These are phyloP conservation scores for Caenorhabditis sinica DNA, from an alignment of 2,888 invertebrate genomes.

Conservation along the genomic window DNA sequence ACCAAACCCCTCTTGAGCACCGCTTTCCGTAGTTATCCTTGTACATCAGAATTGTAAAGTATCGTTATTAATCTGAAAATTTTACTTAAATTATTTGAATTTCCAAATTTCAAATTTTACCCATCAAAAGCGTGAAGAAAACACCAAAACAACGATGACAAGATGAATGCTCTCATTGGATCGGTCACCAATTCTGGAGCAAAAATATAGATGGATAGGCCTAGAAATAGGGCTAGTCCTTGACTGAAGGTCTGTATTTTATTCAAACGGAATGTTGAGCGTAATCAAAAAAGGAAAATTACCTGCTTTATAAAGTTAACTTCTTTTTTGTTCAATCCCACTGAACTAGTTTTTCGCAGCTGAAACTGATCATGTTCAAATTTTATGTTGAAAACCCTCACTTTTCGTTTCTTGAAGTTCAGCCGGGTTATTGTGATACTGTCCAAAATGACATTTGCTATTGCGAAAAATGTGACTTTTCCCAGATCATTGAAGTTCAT, in stretches of 20 bases:
- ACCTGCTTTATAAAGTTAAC: constrained; percentile 34
- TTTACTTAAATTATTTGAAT: too few relatives aligned
- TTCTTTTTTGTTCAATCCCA: background rate
- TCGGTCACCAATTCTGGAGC: constrained; percentile 12
- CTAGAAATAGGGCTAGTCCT: constrained; percentile 8
- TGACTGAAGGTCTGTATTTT: constrained; percentile 37
- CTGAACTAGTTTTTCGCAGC: background rate
- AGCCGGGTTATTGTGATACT: background rate
- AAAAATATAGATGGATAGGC: constrained; percentile 20
- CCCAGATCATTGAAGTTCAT: constrained; percentile 15
- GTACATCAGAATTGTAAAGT: constrained; percentile 30
- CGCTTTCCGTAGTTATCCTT: background rate
- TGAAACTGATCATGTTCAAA: too few relatives aligned
- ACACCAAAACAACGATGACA: constrained; percentile 34
- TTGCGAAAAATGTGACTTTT: constrained; percentile 2
- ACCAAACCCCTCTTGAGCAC: too few relatives aligned
- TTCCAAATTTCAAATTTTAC: background rate
- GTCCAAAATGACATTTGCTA: constrained; percentile 15
- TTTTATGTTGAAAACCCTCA: too few relatives aligned
- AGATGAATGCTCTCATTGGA: constrained; percentile 21
- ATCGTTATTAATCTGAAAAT: constrained; percentile 2
- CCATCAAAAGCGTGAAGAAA: constrained; percentile 33
- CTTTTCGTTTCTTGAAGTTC: background rate
- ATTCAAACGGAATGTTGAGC: background rate
- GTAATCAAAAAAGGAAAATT: background rate